A percentile compares a stretch with the other conserved stretches of the same genome.
Evolutionary conservation across 35 echinoderm and acorn worm genomes (phyloP).

Genomic region (Heliocidaris tuberculata): DNA sequence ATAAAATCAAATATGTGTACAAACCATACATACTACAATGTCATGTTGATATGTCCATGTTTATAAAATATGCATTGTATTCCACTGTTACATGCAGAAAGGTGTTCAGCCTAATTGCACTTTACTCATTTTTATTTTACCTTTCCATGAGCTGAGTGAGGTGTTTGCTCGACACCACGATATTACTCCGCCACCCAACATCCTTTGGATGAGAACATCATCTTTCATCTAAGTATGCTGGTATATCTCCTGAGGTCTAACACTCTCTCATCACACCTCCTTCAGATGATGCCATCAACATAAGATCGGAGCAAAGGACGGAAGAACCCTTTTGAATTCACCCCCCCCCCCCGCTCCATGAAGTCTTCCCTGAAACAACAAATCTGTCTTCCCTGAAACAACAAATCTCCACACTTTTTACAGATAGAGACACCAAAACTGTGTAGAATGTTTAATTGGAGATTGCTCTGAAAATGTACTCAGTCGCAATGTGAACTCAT

Average conservation of each 20-base stretch:
- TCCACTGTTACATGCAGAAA: background rate
- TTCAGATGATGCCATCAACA: background rate
- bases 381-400: no score
- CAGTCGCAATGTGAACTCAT: no score
- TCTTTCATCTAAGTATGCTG: background rate
- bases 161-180: background rate
- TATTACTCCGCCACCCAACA: background rate
- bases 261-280: background rate
- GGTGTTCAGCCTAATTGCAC: background rate
- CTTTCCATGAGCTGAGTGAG: background rate
- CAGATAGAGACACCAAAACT: no score
- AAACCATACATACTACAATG: no score
- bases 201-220: background rate
- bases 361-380: no score
- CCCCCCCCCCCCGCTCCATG: no score
- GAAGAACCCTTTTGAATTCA: no score
- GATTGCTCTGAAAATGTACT: no score
- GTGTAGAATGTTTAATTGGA: no score
- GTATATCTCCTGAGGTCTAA: background rate
- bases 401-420: no score
- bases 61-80: background rate
- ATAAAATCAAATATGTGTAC: background rate
- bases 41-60: background rate
- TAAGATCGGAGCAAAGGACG: no score
- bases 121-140: background rate